phyloP scores from a whole-genome alignment of 2,797 vertebrate genomes.

The Phalanger gymnotis region DNA sequence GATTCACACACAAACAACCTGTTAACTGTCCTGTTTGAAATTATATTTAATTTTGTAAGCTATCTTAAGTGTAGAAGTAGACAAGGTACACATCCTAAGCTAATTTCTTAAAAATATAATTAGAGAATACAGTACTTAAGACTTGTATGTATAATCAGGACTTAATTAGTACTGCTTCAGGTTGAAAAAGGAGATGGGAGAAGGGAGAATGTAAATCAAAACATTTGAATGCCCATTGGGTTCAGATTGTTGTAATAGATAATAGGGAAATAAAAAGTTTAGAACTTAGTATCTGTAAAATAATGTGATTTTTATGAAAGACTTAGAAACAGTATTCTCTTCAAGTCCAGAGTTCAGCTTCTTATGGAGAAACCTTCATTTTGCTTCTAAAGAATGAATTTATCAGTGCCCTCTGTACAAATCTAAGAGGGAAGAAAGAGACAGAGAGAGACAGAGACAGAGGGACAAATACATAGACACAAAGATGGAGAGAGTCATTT shows the following conservation, averaged over 20 bases:
- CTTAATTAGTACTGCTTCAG: neutral
- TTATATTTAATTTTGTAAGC: neutral
- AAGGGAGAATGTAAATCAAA: neutral
- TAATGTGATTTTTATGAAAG: neutral
- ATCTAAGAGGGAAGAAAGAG: neutral
- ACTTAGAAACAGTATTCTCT: neutral
- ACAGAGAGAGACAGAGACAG: neutral
- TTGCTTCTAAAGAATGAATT: neutral
- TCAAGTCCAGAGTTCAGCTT: neutral
- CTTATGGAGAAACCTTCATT: neutral
- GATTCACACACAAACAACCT: neutral
- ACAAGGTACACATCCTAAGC: neutral
- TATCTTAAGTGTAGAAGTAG: neutral
- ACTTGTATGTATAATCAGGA: neutral
- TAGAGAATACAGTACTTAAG: neutral
- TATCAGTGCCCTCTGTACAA: neutral
- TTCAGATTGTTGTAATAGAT: neutral
- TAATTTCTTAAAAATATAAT: neutral
- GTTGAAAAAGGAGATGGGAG: neutral
- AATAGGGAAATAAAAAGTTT: neutral
- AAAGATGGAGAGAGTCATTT: neutral
- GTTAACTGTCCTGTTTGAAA: neutral
- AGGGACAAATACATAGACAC: neutral
- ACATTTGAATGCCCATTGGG: neutral
- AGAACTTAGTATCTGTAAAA: neutral